Base-by-base conservation (phyloP, 2,797 vertebrate species). In the Linurgus olivaceus region DNA sequence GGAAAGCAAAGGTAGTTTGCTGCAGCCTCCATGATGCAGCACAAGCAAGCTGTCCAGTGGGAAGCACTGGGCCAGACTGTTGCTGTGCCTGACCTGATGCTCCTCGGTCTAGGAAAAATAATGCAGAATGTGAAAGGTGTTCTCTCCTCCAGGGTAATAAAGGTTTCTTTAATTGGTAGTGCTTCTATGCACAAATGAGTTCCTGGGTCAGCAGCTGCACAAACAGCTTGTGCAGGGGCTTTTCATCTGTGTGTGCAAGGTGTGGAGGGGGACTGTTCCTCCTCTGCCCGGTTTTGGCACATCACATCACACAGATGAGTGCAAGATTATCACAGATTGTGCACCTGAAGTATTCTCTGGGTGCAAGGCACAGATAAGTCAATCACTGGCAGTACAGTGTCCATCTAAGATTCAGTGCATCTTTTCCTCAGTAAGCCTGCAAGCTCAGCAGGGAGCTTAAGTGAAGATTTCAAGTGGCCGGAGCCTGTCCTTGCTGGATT, bases 391-490 rank as follows among this genome's bases (percentile, higher is more conserved):
- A 93, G 47, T 26, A 14, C n/a, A 29, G 44, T 17, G n/a, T 85
- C 61, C 26, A 11, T 86, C 19, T 37, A 50, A 63, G 59, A 84
- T 86, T 81, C 40, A 16, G 33, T 23, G 70, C 17, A 18, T 88
- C 78, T 54, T 82, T 42, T 37, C 37, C 72, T 94, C 57, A 44
- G 57, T 63, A 92, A 90, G 37, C 33, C 52, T 87, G 44, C 50
- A 44, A 87, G 37, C 72, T 96, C 77, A 96, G 75, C 40, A 62
- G 89, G 87, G 80, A 95, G 42, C 54, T 83, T 61, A 89, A 73
- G 70, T 75, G 52, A 71, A 37, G 29, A 82, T 83, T 81, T 81
- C 62, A 79, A 62, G 57, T 62, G 50, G 21, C 66, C 74, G 45
- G 48, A 88, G 67, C 47, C 7, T 92, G 50, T 92, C 44, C 79